phyloP scores from a whole-genome alignment of 1,140 invertebrate genomes.

The Drosophila santomea region DNA sequence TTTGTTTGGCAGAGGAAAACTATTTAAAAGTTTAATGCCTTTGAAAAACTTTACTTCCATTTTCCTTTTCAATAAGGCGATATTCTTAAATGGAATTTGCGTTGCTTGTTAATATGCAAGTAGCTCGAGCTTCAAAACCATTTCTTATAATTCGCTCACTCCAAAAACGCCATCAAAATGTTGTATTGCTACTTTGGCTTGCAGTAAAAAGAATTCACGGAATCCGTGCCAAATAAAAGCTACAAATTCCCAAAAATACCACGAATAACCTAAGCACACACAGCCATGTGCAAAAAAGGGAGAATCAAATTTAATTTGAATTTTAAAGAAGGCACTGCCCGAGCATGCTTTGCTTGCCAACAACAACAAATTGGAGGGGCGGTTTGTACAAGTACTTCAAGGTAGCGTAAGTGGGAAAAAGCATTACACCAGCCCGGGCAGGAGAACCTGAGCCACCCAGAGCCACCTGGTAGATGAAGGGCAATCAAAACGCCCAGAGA shows the following conservation, averaged over 20 bases:
- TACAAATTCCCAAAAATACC: constrained; percentile 45
- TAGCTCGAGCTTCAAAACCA: constrained; percentile 11
- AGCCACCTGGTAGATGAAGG: constrained; percentile 42
- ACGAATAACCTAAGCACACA: constrained; percentile 22
- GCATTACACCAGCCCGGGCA: constrained; percentile 17
- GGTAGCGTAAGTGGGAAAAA: constrained; percentile 28
- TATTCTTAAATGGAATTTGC: constrained; percentile 3
- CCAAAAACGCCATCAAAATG: constrained; percentile 11
- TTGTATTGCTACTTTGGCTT: constrained; percentile 48
- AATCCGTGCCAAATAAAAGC: constrained; percentile 58
- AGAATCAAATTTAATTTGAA: constrained; percentile 76
- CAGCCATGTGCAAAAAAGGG: constrained; percentile 31
- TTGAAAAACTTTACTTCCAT: neutral
- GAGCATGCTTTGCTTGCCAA: constrained; percentile 54
- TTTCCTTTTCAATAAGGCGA: constrained; percentile 2
- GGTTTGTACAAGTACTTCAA: constrained; percentile 35
- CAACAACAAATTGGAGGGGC: constrained; percentile 36
- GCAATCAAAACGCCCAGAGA: constrained; percentile 55
- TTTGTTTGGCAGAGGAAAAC: neutral
- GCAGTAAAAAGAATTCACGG: constrained; percentile 54
- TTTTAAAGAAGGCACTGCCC: constrained; percentile 66
- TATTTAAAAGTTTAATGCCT: constrained; percentile 18
- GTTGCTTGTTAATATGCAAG: constrained; percentile 42
- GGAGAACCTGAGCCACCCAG: too few species aligned
- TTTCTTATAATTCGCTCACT: constrained; percentile 22